Evolutionary conservation across 2,888 invertebrate species (phyloP).

Genomic region (Palloptera scutellata): DNA sequence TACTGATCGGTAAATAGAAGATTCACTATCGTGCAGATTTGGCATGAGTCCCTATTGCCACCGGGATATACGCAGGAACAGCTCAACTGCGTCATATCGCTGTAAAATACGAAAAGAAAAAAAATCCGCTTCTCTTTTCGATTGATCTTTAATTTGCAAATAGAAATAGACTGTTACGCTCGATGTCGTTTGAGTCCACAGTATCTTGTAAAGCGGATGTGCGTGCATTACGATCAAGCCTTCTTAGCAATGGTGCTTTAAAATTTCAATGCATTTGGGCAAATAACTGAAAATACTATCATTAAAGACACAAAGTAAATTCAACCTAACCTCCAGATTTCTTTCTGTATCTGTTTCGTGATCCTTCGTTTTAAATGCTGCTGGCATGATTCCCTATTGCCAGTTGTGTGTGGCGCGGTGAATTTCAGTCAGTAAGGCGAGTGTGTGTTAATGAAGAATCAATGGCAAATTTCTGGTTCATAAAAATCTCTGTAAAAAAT

Average conservation of each 20-base stretch:
- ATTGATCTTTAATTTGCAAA: background rate
- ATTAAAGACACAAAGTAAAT: constrained; percentile 1
- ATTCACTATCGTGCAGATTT: no score
- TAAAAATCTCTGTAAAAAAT: background rate
- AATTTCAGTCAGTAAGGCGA: background rate
- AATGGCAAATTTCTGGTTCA: background rate
- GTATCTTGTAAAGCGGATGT: no score
- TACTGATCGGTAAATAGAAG: background rate
- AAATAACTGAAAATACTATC: constrained; percentile 20
- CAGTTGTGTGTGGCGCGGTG: constrained; percentile 12
- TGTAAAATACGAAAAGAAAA: constrained; percentile 37
- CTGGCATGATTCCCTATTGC: constrained; percentile 30
- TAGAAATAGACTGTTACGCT: background rate
- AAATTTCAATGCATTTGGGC: no score
- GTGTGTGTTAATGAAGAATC: background rate
- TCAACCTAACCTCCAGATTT: constrained; percentile 22
- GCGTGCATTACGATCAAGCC: no score
- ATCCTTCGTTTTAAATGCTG: background rate
- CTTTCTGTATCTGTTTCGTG: background rate
- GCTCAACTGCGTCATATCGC: constrained; percentile 43
- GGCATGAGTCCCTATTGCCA: background rate
- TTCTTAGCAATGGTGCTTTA: no score
- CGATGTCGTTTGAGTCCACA: no score
- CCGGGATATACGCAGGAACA: constrained; percentile 38
- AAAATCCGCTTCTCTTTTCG: constrained; percentile 14